Evolutionary conservation across 1,140 invertebrate species (phyloP).

Genomic region (Brachionus plicatilis): DNA sequence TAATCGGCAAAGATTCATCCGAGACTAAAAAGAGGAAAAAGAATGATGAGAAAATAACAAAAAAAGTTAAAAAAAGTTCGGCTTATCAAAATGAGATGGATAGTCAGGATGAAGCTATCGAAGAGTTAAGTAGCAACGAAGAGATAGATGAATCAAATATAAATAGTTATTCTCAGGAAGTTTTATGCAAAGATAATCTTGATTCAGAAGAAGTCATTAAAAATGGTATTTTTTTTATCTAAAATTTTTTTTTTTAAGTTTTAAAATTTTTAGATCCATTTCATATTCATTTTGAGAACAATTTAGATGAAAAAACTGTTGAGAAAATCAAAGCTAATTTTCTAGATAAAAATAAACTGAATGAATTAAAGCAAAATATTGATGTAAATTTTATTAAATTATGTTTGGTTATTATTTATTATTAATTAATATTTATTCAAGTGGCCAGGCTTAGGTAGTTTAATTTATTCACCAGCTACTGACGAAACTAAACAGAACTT

Average conservation of each 20-base stretch:
- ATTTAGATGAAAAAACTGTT: neutral
- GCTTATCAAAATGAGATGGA: neutral
- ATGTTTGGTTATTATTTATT: neutral
- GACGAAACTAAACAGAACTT: neutral
- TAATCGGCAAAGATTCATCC: neutral
- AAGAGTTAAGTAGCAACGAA: neutral
- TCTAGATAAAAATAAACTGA: neutral
- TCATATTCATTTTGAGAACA: conserved; percentile 35
- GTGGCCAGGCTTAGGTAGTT: neutral
- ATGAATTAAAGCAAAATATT: neutral
- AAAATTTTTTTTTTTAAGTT: neutral
- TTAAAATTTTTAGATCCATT: conserved; percentile 26
- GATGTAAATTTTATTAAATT: neutral
- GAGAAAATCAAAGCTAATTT: neutral
- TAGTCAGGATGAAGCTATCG: neutral
- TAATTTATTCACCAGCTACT: neutral
- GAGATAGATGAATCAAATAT: neutral
- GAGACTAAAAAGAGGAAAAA: neutral
- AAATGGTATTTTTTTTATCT: neutral
- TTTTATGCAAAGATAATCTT: conserved; percentile 24
- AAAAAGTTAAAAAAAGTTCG: neutral
- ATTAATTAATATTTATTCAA: neutral
- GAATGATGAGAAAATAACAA: neutral
- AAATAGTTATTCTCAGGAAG: conserved; percentile 5
- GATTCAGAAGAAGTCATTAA: neutral